Evolutionary conservation across 2,113 vertebrate species (phyloP).

Genomic region (Leuciscus idus): DNA sequence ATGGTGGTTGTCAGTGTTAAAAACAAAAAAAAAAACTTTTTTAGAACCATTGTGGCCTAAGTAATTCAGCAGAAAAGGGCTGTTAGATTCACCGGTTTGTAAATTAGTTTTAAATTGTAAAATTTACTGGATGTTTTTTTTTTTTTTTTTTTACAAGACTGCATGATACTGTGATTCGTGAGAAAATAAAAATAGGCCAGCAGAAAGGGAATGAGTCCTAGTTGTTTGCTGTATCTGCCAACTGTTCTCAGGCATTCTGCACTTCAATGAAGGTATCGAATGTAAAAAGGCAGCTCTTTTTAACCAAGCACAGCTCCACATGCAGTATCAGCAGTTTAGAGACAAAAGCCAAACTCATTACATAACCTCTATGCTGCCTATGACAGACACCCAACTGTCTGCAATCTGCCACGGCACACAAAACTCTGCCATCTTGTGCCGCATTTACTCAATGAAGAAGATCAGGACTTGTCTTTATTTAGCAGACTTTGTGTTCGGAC

Average conservation of each 20-base stretch:
- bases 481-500: background rate
- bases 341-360: slow-evolving; percentile 45
- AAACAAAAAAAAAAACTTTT: no score
- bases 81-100: no score
- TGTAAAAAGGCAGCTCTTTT: slow-evolving; percentile 23
- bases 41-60: no score
- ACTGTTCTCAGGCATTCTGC: background rate
- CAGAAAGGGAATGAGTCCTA: background rate
- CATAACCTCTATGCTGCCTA: slow-evolving; percentile 34
- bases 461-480: background rate
- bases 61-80: no score
- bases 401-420: slow-evolving; percentile 32
- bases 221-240: background rate
- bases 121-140: no score
- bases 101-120: no score
- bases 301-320: slow-evolving; percentile 6
- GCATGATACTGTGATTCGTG: background rate
- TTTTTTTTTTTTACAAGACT: background rate
- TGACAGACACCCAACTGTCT: slow-evolving; percentile 43
- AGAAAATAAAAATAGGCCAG: slow-evolving; percentile 28
- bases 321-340: slow-evolving; percentile 44
- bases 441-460: slow-evolving; percentile 8
- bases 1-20: no score
- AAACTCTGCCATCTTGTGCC: slow-evolving; percentile 18
- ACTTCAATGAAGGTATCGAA: background rate